Evolutionary conservation across 2,888 invertebrate species (phyloP).

Genomic region (Eremobia ochroleuca): DNA sequence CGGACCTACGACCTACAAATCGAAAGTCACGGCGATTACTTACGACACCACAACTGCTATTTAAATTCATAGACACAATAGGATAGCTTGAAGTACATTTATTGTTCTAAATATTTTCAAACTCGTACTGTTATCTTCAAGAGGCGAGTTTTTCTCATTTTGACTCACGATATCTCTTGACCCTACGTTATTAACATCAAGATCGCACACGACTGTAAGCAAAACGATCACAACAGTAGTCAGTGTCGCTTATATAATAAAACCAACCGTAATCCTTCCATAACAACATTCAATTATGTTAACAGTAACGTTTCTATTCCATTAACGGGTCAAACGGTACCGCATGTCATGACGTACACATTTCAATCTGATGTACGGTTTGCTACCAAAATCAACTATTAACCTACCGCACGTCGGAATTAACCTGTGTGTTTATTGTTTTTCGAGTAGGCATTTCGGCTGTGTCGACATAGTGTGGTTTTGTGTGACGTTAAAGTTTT

Average conservation of each 20-base stretch:
- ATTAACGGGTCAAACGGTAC: conserved; percentile 46
- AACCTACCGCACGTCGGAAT: conserved; percentile 71
- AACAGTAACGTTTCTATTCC: conserved; percentile 32
- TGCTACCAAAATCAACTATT: conserved; percentile 74
- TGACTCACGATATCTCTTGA: background rate
- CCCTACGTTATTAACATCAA: background rate
- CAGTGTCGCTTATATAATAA: conserved; percentile 13
- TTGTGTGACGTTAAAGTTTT: background rate
- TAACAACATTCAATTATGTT: conserved; percentile 46
- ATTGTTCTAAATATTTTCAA: background rate
- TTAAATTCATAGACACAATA: background rate
- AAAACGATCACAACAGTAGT: background rate
- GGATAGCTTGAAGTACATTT: background rate
- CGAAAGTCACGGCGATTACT: background rate
- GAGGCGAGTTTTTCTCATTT: background rate
- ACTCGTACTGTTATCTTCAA: too few species aligned
- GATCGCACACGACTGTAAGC: background rate
- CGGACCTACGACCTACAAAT: too few species aligned
- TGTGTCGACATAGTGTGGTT: background rate
- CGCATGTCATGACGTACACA: conserved; percentile 45
- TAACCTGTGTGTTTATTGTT: conserved; percentile 52
- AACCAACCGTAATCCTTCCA: conserved; percentile 12
- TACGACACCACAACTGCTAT: background rate
- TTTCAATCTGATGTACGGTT: conserved; percentile 52
- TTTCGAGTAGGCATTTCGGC: conserved; percentile 20